Percentiles rank a stretch among this genome's conserved stretches.
These are phyloP conservation scores for Bubo bubo DNA, from an alignment of 2,113 vertebrate species.

Conservation along the genomic window DNA sequence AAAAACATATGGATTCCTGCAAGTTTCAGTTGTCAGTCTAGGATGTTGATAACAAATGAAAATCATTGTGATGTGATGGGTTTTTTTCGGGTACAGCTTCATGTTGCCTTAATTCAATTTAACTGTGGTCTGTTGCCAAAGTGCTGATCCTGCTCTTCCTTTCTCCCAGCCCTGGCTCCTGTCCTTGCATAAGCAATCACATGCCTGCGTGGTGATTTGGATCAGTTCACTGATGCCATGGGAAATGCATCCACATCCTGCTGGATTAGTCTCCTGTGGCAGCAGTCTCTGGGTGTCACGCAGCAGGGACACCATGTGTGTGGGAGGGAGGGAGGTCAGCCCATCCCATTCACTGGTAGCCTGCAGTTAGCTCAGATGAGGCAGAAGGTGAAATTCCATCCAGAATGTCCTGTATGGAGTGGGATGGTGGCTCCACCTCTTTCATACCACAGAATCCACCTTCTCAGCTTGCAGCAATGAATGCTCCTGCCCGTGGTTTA, in stretches of 20 bases:
- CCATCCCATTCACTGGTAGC: not conserved
- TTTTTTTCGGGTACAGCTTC: not conserved
- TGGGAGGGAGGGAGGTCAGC: not conserved
- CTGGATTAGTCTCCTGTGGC: not conserved
- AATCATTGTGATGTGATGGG: not conserved
- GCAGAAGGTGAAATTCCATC: not conserved
- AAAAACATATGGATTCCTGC: not conserved
- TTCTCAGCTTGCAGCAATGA: not conserved
- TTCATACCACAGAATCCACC: not conserved
- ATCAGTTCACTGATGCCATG: not conserved
- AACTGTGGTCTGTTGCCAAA: not conserved
- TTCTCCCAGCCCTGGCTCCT: not conserved
- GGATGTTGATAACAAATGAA: not conserved
- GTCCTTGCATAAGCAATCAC: not conserved
- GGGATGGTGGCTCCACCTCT: not conserved
- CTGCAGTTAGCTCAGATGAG: not conserved
- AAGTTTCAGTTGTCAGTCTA: not conserved
- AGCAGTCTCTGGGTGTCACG: not conserved
- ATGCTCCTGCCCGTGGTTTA: not conserved
- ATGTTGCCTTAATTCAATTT: not conserved
- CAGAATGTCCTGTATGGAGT: not conserved
- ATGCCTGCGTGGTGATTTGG: not conserved
- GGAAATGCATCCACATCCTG: conserved; percentile 7
- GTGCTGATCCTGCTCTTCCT: conserved; percentile 17
- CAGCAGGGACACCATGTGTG: not conserved